Conservation (phyloP, 64 coral and sea anemone genomes). For the Montipora sp. region DNA sequence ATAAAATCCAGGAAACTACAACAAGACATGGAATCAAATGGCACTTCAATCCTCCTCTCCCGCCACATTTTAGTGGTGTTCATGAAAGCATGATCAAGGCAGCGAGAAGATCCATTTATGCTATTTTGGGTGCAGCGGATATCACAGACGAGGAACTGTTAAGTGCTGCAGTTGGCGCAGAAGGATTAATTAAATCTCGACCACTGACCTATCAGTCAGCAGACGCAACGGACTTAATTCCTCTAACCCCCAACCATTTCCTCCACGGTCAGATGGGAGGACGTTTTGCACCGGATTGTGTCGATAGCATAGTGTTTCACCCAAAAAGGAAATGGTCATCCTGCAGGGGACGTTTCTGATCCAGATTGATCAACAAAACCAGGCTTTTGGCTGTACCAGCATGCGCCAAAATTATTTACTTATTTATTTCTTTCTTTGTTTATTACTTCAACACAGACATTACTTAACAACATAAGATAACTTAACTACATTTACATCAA, state of each 20-base stretch:
- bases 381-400: too few relatives aligned
- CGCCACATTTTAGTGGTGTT: constrained; percentile 41
- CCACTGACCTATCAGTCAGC: constrained; percentile 44
- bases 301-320: not conserved
- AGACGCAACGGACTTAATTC: constrained; percentile 1
- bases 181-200: constrained; percentile 18
- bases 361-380: too few relatives aligned
- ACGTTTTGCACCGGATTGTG: not conserved
- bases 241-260: constrained; percentile 17
- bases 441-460: not conserved
- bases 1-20: not conserved
- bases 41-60: constrained; percentile 49
- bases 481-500: not conserved
- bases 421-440: too few relatives aligned
- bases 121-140: not conserved
- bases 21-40: constrained; percentile 52
- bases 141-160: not conserved
- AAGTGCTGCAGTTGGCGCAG: constrained; percentile 37
- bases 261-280: not conserved
- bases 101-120: constrained; percentile 20
- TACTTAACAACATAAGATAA: not conserved
- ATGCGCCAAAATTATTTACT: too few relatives aligned
- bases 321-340: not conserved
- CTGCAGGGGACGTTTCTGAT: too few relatives aligned
- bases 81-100: constrained; percentile 60